Percentiles rank a stretch among this genome's conserved stretches.
These are phyloP conservation scores for Laothoe populi DNA, from an alignment of 2,888 invertebrate species.

Conservation along the genomic window DNA sequence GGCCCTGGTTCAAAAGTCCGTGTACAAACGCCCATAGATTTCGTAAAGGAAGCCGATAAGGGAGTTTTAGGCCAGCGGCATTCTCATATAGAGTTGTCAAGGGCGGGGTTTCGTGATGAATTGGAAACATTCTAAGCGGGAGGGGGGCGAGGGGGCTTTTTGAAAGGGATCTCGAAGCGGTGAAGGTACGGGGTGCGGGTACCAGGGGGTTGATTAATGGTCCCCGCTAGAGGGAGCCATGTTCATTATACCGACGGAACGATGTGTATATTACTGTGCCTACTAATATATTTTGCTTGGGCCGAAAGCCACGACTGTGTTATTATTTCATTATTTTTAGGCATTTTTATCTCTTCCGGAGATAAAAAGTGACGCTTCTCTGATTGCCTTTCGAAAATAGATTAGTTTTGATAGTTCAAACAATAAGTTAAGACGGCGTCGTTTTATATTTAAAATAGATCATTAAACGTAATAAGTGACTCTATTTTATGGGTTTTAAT, in stretches of 20 bases:
- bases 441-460: slow-evolving; percentile 48
- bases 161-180: slow-evolving; percentile 66
- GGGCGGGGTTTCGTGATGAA: slow-evolving; percentile 86
- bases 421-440: slow-evolving; percentile 50
- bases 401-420: slow-evolving; percentile 48
- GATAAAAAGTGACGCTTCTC: slow-evolving; percentile 68
- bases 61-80: slow-evolving; percentile 64
- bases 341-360: slow-evolving; percentile 78
- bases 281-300: slow-evolving; percentile 80
- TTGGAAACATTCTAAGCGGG: slow-evolving; percentile 80
- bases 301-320: slow-evolving; percentile 62
- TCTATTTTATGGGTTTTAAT: slow-evolving; percentile 51
- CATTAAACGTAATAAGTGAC: slow-evolving; percentile 53
- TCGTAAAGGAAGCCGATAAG: slow-evolving; percentile 49
- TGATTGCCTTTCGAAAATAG: slow-evolving; percentile 60
- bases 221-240: slow-evolving; percentile 78
- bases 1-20: slow-evolving; percentile 44
- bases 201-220: slow-evolving; percentile 77
- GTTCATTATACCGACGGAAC: slow-evolving; percentile 82
- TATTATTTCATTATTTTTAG: slow-evolving; percentile 79
- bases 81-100: slow-evolving; percentile 86
- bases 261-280: slow-evolving; percentile 82
- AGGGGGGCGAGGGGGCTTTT: slow-evolving; percentile 71
- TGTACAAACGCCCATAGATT: slow-evolving; percentile 35
- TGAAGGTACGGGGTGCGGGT: slow-evolving; percentile 58